These are phyloP conservation scores for Orthonyx spaldingii DNA, from an alignment of 2,113 vertebrate genomes.

Conservation along the genomic window DNA sequence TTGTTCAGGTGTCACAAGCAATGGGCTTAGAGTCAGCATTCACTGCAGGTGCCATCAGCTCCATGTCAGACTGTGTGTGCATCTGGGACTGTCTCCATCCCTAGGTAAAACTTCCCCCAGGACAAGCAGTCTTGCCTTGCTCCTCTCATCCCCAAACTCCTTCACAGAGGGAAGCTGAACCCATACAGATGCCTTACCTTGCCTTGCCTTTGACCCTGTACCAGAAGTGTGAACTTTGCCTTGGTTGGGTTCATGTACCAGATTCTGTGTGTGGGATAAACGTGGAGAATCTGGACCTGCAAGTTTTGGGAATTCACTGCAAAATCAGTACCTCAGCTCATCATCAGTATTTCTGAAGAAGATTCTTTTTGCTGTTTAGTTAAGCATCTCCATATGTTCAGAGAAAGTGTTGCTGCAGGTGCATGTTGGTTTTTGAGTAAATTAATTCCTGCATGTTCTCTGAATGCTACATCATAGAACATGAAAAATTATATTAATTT, in stretches of 20 bases:
- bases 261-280: background rate
- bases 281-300: background rate
- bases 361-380: background rate
- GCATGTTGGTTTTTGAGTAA: background rate
- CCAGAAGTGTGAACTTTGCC: background rate
- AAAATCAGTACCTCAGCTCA: background rate
- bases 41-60: background rate
- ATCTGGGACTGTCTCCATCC: background rate
- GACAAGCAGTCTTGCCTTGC: background rate
- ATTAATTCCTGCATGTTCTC: background rate
- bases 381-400: background rate
- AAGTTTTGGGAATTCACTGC: background rate
- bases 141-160: background rate
- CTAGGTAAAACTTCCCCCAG: background rate
- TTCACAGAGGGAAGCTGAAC: background rate
- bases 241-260: background rate
- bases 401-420: background rate
- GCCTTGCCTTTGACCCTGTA: background rate
- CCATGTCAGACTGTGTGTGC: fast-evolving
- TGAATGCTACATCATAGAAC: background rate
- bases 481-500: background rate
- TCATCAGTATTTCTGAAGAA: background rate
- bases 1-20: background rate
- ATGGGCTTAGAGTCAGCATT: background rate
- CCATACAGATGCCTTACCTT: background rate